These are phyloP conservation scores for Colinus virginianus DNA, from an alignment of 2,113 vertebrate genomes.

Conservation along the genomic window DNA sequence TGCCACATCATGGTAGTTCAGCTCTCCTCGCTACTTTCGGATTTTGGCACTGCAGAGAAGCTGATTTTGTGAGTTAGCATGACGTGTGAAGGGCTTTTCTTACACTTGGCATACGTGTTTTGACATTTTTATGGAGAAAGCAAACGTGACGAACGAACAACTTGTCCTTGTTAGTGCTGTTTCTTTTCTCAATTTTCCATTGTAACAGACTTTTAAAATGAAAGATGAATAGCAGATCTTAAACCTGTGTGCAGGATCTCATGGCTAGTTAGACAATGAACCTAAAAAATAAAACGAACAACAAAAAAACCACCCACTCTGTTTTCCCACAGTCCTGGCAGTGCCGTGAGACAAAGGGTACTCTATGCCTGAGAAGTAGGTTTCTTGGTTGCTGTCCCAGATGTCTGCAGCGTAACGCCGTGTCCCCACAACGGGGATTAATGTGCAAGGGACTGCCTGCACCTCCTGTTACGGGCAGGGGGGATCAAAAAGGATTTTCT, in stretches of 20 bases:
- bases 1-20: not conserved
- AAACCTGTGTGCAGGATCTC: not conserved
- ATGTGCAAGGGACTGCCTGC: slow-evolving; percentile 33
- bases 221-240: not conserved
- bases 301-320: not conserved
- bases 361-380: slow-evolving; percentile 61
- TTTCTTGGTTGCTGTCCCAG: slow-evolving; percentile 71
- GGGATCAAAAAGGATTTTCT: slow-evolving; percentile 67
- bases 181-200: not conserved
- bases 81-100: not conserved
- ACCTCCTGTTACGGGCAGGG: slow-evolving; percentile 25
- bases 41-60: not conserved
- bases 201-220: not conserved
- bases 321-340: slow-evolving; percentile 49
- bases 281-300: not conserved
- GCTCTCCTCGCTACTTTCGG: fast-evolving
- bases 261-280: slow-evolving; percentile 6
- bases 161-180: not conserved
- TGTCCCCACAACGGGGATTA: slow-evolving; percentile 53
- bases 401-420: slow-evolving; percentile 25
- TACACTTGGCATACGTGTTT: not conserved
- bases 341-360: slow-evolving; percentile 52
- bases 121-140: not conserved
- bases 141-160: not conserved
- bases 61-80: not conserved